Base-by-base conservation (phyloP, 2,113 vertebrate genomes). In the Glaucidium brasilianum region DNA sequence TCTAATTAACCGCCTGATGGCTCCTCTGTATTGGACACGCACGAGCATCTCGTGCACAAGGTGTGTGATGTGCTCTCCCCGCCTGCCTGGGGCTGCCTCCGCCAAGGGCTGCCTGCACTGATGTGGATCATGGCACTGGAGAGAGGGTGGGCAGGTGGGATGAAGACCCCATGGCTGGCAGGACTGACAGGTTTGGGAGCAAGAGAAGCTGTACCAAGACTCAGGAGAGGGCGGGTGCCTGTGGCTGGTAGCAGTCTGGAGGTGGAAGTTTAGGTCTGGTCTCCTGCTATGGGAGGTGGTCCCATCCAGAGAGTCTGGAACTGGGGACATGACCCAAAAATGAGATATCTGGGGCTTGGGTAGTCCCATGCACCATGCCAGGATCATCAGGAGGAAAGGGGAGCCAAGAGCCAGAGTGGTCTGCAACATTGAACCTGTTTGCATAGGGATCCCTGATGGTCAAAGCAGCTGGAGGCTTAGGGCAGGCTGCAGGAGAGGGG, bases 61-160 rank as follows among this genome's bases (percentile, higher is more conserved):
- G 45, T 30, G 39, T n/a, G 49, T 0, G 13, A 49, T 60, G 41
- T 2, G 3, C 34, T 50, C 27, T 71, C 29, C 45, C 21, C 0
- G 3, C 25, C 26, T 13, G n/a, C 39, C 67, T 1, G 6, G 20
- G 35, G 53, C 34, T n/a, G 21, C n/a, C 74, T 59, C 26, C 22
- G 20, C 25, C 5, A 1, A 7, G 10, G 1, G 26, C 25, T 59
- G 12, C 75, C 68, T 32, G 23, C 7, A 2, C 3, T 11, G 34
- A 78, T 20, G 35, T 1, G 15, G 13, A 9, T 53, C 27, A 41
- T 1, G 0, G 49, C 0, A 3, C 23, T 8, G 5, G 58, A 34
- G 27, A 8, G 5, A 4, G 35, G 11, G 47, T 5, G 32, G 30
- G 7, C 0, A 1, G 27, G 12, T 43, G 37, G 19, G 37, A 50